These are phyloP conservation scores for Heliconius eleuchia DNA, from an alignment of 1,140 invertebrate species.

Conservation along the genomic window DNA sequence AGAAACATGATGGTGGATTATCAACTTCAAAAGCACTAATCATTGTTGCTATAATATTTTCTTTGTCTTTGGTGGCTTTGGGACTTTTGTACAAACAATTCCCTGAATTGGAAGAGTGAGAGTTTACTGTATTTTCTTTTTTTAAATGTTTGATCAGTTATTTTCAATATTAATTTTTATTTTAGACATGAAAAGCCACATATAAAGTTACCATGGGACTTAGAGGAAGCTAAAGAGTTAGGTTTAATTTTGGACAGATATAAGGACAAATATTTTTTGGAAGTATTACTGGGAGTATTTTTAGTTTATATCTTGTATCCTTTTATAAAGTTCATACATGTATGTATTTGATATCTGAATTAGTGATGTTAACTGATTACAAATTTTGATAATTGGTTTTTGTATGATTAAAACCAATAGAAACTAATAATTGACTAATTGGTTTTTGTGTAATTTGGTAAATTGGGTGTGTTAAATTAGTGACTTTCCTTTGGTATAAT, in stretches of 20 bases:
- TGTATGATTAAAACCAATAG: no score
- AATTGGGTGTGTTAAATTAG: no score
- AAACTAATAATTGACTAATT: no score
- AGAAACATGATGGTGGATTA: constrained; percentile 45
- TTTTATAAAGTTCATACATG: constrained; percentile 79
- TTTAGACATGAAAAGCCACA: constrained; percentile 93
- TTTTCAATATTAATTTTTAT: constrained; percentile 54
- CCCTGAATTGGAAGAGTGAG: constrained; percentile 92
- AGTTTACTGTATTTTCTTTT: constrained; percentile 43
- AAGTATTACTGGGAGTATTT: constrained; percentile 95
- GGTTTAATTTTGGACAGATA: constrained; percentile 95
- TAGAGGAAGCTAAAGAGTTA: constrained; percentile 98
- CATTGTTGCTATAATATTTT: constrained; percentile 85
- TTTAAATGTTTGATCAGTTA: not conserved
- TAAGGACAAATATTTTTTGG: constrained; percentile 96
- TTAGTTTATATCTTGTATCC: constrained; percentile 99
- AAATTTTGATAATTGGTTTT: no score
- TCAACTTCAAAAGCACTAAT: constrained; percentile 83
- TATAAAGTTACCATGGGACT: constrained; percentile 95
- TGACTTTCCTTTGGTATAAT: no score
- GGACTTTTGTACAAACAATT: constrained; percentile 88
- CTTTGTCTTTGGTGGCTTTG: constrained; percentile 83
- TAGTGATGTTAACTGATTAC: no score
- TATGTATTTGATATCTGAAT: not conserved
- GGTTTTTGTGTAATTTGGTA: no score